Conservation (phyloP, 2,113 vertebrate genomes). For the Podocnemis expansa region DNA sequence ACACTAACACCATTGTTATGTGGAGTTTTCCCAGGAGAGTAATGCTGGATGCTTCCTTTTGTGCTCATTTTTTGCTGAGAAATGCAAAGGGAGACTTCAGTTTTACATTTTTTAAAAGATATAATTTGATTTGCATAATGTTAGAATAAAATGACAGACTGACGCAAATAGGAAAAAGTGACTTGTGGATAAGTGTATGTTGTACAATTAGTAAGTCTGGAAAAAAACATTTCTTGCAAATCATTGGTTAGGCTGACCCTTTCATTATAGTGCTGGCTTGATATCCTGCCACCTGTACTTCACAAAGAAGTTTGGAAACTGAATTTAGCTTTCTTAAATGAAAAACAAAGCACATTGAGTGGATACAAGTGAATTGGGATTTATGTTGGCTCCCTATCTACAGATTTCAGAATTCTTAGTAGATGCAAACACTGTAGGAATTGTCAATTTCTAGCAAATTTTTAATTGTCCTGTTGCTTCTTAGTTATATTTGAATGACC, state of each 20-base stretch:
- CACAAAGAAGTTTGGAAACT: not conserved
- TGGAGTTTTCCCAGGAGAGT: not conserved
- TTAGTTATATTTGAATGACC: not conserved
- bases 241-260: not conserved
- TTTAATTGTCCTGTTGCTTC: not conserved
- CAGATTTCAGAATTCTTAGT: not conserved
- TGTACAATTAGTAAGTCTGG: not conserved
- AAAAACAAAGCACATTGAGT: not conserved
- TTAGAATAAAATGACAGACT: not conserved
- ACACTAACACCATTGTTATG: slow-evolving; percentile 31
- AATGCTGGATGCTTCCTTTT: not conserved
- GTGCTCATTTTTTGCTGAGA: not conserved
- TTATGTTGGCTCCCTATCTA: not conserved
- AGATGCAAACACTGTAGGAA: not conserved
- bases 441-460: not conserved
- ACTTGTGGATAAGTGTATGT: not conserved
- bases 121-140: not conserved
- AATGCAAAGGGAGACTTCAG: not conserved
- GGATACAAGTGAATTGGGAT: not conserved
- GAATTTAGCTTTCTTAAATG: not conserved
- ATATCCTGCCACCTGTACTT: not conserved
- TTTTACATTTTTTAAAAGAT: not conserved
- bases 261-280: not conserved
- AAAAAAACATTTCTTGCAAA: not conserved
- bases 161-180: not conserved